Base-by-base conservation (phyloP, 1,140 invertebrate species). In the Dolichoris vasculosae region DNA sequence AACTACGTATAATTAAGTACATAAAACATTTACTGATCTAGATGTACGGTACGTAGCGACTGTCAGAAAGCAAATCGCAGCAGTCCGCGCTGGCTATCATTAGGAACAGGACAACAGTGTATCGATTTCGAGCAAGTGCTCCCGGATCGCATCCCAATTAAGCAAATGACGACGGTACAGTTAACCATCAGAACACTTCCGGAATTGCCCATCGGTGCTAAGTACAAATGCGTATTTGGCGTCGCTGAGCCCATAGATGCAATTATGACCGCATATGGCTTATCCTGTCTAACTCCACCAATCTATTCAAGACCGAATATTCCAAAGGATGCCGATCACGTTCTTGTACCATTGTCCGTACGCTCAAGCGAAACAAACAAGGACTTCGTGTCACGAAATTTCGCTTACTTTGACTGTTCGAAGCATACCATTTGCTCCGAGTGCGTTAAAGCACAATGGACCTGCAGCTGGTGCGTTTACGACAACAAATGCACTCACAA, bases 391-490 rank as follows among this genome's bases (percentile, higher is more conserved):
- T 98, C 97, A 2, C 94, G 97, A 78, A 97, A 97, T 91, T 99
- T 99, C 93, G 97, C 97, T 23, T 99, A 97, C 91, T 99, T 97
- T 92, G 98, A 99, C 92, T 99, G 98, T 91, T 96, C 96, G 13
- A 95, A 96, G 83, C 98, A 99, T 91, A 95, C 94, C 20, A 97
- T 97, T 88, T 98, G 98, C 91, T 95, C 95, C 69, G 95, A 96
- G 55, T 99, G 98, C 92, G 97, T 98, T 8, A 95, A 95, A 89
- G 97, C 97, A 81, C 95, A 97, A 87, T 99, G 98, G 98, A 96
- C 96, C 4, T 99, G 98, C 90, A 98, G 97, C 90, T 99, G 98
- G 98, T 99, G 98, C 93, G 97, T 99, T 78, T 98, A 98, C 91
- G 97, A 98, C 89, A 99, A 99, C 92, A 96, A 96, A 89, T 99